A percentile compares a stretch with the other conserved stretches of the same genome.
Conservation (phyloP, 2,113 vertebrate genomes). For the Octodon degus region DNA sequence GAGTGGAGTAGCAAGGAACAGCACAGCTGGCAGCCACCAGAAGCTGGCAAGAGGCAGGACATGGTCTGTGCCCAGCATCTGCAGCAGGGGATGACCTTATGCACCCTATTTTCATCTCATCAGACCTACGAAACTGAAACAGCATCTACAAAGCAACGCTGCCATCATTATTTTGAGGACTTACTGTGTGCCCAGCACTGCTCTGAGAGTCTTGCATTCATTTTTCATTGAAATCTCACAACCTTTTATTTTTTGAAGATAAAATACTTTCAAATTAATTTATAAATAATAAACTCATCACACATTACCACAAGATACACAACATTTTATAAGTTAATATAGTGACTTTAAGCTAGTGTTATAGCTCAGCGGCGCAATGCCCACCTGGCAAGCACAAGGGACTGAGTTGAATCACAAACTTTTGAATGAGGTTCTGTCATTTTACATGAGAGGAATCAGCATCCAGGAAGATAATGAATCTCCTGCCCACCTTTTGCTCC, state of each 20-base stretch:
- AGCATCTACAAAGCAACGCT: background rate
- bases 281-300: no score
- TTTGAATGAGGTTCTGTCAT: background rate
- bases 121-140: background rate
- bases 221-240: background rate
- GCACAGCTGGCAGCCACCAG: background rate
- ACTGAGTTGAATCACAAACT: background rate
- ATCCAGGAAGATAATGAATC: background rate
- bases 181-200: background rate
- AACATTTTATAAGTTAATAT: no score
- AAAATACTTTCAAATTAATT: no score
- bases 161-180: background rate
- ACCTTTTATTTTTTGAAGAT: background rate
- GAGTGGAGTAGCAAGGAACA: background rate
- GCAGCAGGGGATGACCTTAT: rapidly evolving
- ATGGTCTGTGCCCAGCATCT: background rate
- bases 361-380: no score
- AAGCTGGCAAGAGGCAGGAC: background rate
- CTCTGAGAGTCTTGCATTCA: background rate
- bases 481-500: background rate
- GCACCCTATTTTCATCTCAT: background rate
- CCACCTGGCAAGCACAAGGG: no score
- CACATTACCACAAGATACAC: no score
- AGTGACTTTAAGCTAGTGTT: no score
- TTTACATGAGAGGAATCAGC: background rate